Evolutionary conservation across 2,797 vertebrate genomes (phyloP), one percentile per base, ranked within the genome.

Genomic region (Liparis tanakae): DNA sequence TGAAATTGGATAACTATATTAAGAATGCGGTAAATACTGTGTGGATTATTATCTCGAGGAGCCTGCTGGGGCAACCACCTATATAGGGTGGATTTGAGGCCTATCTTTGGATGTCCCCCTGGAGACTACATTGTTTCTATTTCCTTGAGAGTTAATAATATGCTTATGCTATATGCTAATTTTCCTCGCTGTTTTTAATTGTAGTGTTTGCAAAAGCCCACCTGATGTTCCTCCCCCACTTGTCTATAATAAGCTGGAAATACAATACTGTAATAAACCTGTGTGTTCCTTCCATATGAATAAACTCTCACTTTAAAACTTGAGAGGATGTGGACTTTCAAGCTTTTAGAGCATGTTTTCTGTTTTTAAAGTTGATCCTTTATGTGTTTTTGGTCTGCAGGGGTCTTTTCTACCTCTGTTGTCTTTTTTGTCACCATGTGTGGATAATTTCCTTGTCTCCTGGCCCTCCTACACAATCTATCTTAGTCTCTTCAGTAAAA

Each of bases 81-180:
- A 84, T 89, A 80, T 81, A 71, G 72, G 66, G 76, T 82, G 82
- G 85, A 82, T 86, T 81, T 84, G 67, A 82, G 78, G 67, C 64
- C 90, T 93, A 89, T 92, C 85, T 93, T 90, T 90, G 83, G 87
- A 90, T 67, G 69, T 80, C 85, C 79, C 88, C 89, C 85, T 71
- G 72, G 81, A 87, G 85, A 85, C 60, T 67, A 48, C 79, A 92
- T 90, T 91, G 88, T 90, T 91, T 87, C 80, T 64, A 67, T 83
- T 85, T 89, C 78, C 86, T 81, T 77, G 79, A 75, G 85, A 87
- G 83, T 74, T 91, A 92, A 93, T 92, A 78, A 92, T 89, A 91
- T 89, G 79, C 85, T 87, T 87, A 89, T 85, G 54, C 72, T 20
- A 80, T 88, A 81, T 89, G 88, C 88, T 88, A 84, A 92, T 91